phyloP scores from a whole-genome alignment of 2,113 vertebrate genomes.

The Tor tambroides region DNA sequence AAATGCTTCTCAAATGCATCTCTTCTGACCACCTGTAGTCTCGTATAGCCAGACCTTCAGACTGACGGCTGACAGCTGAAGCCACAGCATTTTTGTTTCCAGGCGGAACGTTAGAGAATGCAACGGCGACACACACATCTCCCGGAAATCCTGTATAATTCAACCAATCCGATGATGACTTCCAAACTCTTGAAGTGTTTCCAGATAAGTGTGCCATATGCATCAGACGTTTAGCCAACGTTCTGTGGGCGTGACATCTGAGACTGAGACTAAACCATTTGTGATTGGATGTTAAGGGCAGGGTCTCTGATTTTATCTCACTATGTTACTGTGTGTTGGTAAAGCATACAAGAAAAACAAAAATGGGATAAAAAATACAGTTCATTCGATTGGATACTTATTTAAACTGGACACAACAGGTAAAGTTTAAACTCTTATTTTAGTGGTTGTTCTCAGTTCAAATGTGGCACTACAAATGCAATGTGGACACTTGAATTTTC shows the following conservation, averaged over 20 bases:
- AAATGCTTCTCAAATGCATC: background rate
- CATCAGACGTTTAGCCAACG: no score
- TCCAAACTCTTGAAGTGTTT: no score
- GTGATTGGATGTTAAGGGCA: background rate
- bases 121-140: no score
- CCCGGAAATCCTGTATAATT: no score
- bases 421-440: background rate
- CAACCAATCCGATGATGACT: no score
- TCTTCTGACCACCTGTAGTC: background rate
- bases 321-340: background rate
- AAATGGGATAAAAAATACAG: background rate
- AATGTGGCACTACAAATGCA: background rate
- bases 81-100: no score
- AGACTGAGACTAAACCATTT: no score
- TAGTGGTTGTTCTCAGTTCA: background rate
- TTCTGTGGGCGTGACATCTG: no score
- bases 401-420: background rate
- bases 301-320: background rate
- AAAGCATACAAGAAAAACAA: background rate
- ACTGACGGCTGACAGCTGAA: no score
- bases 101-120: no score
- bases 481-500: background rate
- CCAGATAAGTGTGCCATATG: no score
- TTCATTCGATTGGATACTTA: background rate
- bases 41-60: no score